Evolutionary conservation across 2,888 invertebrate genomes (phyloP), one percentile per base, ranked within the genome.

Genomic region (Dioctria rufipes): DNA sequence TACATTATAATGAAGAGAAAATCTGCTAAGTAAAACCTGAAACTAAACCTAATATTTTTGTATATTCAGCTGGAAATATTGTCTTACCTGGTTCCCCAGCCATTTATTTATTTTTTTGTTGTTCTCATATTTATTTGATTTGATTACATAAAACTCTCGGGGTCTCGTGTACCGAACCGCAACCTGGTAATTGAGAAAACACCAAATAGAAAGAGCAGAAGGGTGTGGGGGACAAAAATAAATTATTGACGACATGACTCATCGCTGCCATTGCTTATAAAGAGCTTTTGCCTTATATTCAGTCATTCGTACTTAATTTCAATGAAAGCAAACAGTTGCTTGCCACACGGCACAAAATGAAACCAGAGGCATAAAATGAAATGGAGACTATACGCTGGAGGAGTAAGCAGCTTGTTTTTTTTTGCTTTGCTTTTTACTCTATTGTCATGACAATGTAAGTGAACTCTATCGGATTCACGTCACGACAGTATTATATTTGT

Each of bases 181-280:
- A 77, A 77, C 77, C 63, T 77, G 63, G 63, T 77, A 77, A 77
- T 77, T 77, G 77, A 77, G 77, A 77, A 77, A 77, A 77, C 77
- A 77, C 46, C 61, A 77, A 63, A 77, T 63, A 63, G 77, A 25
- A 25, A 25, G 25, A 25, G 2, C 25, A 25, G 25, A 25, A 25
- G 25, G 25, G 25, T 25, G 25, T 25, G 25, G 77, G 75, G 63
- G 54, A 63, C 77, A 77, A 49, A 43, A 77, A 51, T 63, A 77
- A 77, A 77, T 75, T 61, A 77, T 77, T 51, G 77, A 77, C 77
- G 77, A 77, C 63, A 77, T 77, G 77, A 77, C 77, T 77, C 77
- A 77, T 77, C 77, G 77, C 49, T 63, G 77, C 63, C 49, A 63
- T 77, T 77, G 60, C 73, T 73, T 60, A 60, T 25, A 25, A 25